These are phyloP conservation scores for Pachydiplax longipennis DNA, from an alignment of 2,888 invertebrate species.

Conservation along the genomic window DNA sequence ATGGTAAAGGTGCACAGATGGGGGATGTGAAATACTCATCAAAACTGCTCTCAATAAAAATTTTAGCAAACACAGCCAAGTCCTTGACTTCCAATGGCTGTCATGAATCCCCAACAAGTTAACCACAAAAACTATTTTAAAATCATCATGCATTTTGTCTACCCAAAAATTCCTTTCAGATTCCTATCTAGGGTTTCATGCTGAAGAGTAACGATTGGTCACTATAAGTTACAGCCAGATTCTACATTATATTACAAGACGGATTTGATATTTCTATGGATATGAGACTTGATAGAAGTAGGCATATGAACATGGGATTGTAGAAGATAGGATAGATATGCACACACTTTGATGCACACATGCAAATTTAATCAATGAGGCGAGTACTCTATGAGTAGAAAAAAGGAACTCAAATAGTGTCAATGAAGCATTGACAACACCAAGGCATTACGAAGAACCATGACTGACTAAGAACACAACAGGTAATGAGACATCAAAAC, in stretches of 20 bases:
- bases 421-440: constrained; percentile 35
- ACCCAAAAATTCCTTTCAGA: constrained; percentile 17
- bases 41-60: constrained; percentile 31
- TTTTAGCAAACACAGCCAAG: constrained; percentile 23
- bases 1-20: constrained; percentile 36
- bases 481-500: constrained; percentile 35
- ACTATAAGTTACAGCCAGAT: constrained; percentile 29
- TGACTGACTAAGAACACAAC: constrained; percentile 26
- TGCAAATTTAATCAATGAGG: constrained; percentile 34
- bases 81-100: constrained; percentile 7
- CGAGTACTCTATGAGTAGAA: constrained; percentile 29
- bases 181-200: constrained; percentile 36
- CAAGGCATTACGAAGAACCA: constrained; percentile 43
- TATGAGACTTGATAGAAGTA: background rate
- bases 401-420: constrained; percentile 27
- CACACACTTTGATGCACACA: constrained; percentile 19
- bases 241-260: constrained; percentile 2
- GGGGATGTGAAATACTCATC: constrained; percentile 18
- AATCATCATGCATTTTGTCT: constrained; percentile 29
- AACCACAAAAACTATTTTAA: constrained; percentile 14
- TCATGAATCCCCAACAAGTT: background rate
- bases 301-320: constrained; percentile 21
- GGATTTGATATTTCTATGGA: constrained; percentile 20
- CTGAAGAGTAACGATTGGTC: constrained; percentile 18
- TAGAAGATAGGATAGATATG: constrained; percentile 39